phyloP scores from a whole-genome alignment of 2,797 vertebrate genomes.

The Natrix natrix region DNA sequence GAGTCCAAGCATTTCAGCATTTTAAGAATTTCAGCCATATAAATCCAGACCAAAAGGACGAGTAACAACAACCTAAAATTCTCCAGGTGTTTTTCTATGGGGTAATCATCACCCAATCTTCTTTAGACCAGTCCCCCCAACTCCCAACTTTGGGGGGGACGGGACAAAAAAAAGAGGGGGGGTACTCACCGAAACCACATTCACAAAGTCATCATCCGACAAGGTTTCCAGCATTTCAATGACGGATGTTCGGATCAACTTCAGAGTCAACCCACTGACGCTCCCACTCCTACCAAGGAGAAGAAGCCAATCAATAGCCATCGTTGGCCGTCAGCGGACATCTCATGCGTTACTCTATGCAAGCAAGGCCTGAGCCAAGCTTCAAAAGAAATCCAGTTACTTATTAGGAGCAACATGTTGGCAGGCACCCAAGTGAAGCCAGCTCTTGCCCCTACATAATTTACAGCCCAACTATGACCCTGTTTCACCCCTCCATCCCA shows the following conservation, averaged over 20 bases:
- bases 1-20: background rate
- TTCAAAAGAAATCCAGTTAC: too few relatives aligned
- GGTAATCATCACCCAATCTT: background rate
- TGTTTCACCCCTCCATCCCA: too few relatives aligned
- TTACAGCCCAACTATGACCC: too few relatives aligned
- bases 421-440: too few relatives aligned
- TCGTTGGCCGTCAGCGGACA: background rate
- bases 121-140: background rate
- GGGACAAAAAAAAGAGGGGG: background rate
- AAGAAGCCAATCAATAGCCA: background rate
- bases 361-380: background rate
- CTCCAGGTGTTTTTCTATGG: background rate
- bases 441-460: too few relatives aligned
- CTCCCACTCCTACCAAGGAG: conserved; percentile 85
- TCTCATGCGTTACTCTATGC: background rate
- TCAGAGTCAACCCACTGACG: conserved; percentile 93
- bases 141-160: too few relatives aligned
- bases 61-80: background rate
- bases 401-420: too few relatives aligned
- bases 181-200: conserved; percentile 95
- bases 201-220: conserved; percentile 97
- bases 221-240: conserved; percentile 97
- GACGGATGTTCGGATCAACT: conserved; percentile 94
- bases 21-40: background rate
- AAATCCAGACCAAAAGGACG: background rate